These are phyloP conservation scores for Erethizon dorsatum DNA, from an alignment of 2,797 vertebrate genomes.

Conservation along the genomic window DNA sequence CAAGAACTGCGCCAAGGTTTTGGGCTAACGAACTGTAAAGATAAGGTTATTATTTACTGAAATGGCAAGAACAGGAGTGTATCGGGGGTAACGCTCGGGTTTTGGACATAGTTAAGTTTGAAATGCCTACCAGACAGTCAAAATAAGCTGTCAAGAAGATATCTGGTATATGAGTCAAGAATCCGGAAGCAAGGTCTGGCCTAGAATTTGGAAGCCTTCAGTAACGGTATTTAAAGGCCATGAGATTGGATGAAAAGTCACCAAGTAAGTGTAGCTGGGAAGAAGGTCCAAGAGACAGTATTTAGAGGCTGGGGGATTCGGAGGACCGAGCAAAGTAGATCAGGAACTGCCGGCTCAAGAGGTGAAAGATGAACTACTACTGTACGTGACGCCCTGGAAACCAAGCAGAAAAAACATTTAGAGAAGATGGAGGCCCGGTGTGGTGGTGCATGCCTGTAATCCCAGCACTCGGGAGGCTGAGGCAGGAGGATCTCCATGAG, in stretches of 20 bases:
- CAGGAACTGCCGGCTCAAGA: neutral
- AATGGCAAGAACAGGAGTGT: neutral
- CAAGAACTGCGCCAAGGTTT: neutral
- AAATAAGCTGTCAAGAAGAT: neutral
- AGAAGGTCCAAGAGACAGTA: neutral
- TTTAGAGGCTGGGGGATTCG: neutral
- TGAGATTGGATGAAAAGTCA: neutral
- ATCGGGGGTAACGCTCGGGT: neutral
- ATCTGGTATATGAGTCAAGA: neutral
- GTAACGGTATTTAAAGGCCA: neutral
- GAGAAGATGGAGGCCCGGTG: neutral
- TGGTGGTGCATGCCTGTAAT: too few species aligned
- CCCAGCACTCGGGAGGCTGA: neutral
- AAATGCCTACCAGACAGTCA: neutral
- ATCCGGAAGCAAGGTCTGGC: neutral
- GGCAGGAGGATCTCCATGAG: neutral
- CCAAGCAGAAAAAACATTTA: neutral
- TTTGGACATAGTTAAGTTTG: neutral
- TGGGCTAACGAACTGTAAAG: neutral
- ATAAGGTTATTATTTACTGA: neutral
- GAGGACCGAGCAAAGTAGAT: neutral
- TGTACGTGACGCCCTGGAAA: neutral
- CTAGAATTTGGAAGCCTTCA: neutral
- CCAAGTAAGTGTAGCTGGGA: neutral
- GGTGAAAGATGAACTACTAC: neutral